These are phyloP conservation scores for Sesamia nonagrioides DNA, from an alignment of 1,140 invertebrate genomes.

Conservation along the genomic window DNA sequence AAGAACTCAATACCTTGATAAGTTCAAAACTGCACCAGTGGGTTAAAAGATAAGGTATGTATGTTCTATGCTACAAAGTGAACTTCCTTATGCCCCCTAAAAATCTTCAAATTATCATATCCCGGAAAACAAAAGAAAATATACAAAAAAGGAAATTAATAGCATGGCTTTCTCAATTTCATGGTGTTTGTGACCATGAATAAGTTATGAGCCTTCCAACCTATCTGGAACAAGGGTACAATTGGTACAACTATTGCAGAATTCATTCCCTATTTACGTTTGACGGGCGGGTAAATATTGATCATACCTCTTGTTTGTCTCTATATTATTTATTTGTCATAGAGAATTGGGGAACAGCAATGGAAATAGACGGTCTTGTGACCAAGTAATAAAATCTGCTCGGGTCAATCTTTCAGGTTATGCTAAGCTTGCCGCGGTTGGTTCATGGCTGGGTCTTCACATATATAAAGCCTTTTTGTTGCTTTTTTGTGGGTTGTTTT, in stretches of 20 bases:
- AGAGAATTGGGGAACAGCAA: too few species aligned
- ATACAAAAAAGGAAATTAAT: slow-evolving; percentile 9
- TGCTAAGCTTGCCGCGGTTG: too few species aligned
- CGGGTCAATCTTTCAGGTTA: too few species aligned
- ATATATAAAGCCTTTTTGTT: too few species aligned
- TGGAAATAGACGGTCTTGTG: too few species aligned
- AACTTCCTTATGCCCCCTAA: background rate
- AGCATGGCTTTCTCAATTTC: slow-evolving; percentile 24
- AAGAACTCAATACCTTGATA: too few species aligned
- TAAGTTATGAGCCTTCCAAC: slow-evolving; percentile 34
- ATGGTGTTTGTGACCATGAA: slow-evolving; percentile 28
- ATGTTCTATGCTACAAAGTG: too few species aligned
- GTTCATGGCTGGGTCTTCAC: too few species aligned
- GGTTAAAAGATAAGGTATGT: too few species aligned
- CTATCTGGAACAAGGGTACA: slow-evolving; percentile 34
- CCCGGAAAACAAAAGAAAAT: background rate
- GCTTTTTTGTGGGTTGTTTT: too few species aligned
- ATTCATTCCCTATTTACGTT: slow-evolving; percentile 2
- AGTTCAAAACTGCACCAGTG: too few species aligned
- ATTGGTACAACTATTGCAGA: background rate
- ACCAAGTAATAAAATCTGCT: too few species aligned
- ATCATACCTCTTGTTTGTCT: background rate
- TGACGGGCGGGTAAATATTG: slow-evolving; percentile 3
- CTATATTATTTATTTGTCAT: background rate
- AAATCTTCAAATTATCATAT: background rate